Evolutionary conservation across 2,888 invertebrate species (phyloP).

Genomic region (Alitta virens): DNA sequence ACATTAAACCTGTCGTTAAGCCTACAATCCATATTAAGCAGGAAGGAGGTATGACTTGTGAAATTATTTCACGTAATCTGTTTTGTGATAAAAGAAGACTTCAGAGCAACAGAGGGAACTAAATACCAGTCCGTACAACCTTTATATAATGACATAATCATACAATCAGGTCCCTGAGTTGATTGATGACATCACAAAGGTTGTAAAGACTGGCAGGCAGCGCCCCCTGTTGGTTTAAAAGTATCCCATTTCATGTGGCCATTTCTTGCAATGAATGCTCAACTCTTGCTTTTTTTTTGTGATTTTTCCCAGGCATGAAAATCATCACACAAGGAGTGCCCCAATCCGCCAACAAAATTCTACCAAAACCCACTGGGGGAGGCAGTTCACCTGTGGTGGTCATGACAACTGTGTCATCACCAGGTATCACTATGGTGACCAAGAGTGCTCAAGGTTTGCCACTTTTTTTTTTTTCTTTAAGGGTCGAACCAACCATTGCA

Average conservation of each 20-base stretch:
- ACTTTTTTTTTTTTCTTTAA: no score
- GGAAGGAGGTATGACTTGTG: conserved; percentile 51
- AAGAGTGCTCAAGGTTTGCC: conserved; percentile 3
- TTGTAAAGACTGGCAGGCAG: no score
- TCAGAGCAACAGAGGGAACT: no score
- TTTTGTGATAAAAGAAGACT: no score
- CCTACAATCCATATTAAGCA: conserved; percentile 53
- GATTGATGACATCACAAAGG: no score
- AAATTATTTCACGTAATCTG: not conserved
- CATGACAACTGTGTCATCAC: conserved; percentile 16
- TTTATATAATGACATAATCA: no score
- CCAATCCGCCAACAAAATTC: conserved; percentile 42
- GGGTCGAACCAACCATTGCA: no score
- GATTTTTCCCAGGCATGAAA: conserved; percentile 54
- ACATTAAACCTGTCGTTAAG: conserved; percentile 37
- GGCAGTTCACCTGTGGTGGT: conserved; percentile 46
- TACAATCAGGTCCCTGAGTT: no score
- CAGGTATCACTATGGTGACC: conserved; percentile 18
- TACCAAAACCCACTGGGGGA: conserved; percentile 41
- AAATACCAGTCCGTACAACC: no score
- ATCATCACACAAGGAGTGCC: conserved; percentile 46
- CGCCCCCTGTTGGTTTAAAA: no score
- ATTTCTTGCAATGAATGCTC: no score
- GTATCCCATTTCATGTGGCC: no score
- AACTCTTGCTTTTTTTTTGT: not conserved